Conservation (phyloP, 2,797 vertebrate species). For the Sebastes steindachneri region DNA sequence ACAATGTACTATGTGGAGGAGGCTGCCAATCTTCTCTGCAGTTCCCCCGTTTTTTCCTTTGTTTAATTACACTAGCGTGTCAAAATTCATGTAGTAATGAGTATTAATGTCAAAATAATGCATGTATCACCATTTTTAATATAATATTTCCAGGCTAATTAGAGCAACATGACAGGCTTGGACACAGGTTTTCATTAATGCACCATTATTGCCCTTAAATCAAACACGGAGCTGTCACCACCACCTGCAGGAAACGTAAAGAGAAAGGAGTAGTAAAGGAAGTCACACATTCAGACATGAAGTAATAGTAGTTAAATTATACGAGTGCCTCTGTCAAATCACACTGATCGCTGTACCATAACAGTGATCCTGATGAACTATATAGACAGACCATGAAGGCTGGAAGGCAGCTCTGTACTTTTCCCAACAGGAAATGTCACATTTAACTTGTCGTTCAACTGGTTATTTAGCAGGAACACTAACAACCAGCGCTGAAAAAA, state of each 20-base stretch:
- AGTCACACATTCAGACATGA: background rate
- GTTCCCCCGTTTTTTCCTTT: constrained; percentile 1
- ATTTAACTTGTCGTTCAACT: background rate
- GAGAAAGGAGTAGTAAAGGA: background rate
- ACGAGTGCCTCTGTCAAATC: background rate
- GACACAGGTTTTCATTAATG: constrained; percentile 7
- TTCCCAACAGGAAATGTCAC: background rate
- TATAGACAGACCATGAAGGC: background rate
- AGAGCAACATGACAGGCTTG: background rate
- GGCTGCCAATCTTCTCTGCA: constrained; percentile 22
- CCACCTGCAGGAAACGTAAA: too few species aligned
- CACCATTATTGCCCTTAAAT: constrained; percentile 10
- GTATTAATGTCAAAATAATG: constrained; percentile 49
- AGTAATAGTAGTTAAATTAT: background rate
- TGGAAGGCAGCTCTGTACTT: background rate
- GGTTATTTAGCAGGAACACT: background rate
- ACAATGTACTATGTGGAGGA: constrained; percentile 14
- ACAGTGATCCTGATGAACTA: background rate
- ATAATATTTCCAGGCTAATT: constrained; percentile 13
- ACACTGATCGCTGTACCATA: background rate
- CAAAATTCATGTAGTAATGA: constrained; percentile 30
- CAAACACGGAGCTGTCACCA: background rate
- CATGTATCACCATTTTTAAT: constrained; percentile 4
- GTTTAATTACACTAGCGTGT: constrained; percentile 44
- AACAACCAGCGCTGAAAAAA: background rate